Evolutionary conservation across 2,113 vertebrate species (phyloP).

Genomic region (Megaceryle torquata): DNA sequence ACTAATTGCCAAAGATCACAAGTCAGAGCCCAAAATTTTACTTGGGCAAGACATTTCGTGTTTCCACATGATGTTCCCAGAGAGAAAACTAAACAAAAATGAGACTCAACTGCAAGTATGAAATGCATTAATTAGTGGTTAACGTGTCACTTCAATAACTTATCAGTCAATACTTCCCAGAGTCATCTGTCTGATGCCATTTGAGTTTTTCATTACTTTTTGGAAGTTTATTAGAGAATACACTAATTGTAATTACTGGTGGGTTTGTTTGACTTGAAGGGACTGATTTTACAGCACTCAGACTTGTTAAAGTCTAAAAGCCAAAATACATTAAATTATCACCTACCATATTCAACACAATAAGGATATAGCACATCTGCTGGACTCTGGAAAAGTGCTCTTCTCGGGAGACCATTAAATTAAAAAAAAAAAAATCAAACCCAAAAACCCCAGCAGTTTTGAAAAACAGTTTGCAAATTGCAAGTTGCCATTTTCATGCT

Average conservation of each 20-base stretch:
- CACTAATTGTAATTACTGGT: neutral
- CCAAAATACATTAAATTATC: neutral
- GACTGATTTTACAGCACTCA: neutral
- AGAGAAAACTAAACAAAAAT: constrained; percentile 7
- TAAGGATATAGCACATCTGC: neutral
- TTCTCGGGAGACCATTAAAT: neutral
- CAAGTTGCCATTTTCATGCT: neutral
- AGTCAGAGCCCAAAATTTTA: neutral
- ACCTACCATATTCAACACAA: neutral
- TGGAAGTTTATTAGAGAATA: neutral
- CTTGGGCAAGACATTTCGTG: neutral
- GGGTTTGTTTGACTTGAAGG: neutral
- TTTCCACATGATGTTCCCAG: neutral
- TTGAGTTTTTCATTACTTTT: neutral
- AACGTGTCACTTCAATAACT: neutral
- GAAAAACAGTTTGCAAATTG: neutral
- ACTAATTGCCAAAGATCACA: neutral
- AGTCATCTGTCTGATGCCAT: neutral
- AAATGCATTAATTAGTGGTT: neutral
- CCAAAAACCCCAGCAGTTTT: neutral
- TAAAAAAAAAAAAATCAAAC: neutral
- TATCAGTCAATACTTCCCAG: neutral
- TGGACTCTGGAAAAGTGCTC: neutral
- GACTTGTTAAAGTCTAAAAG: neutral
- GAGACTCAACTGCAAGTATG: neutral